Evolutionary conservation across 2,113 vertebrate species (phyloP).

Genomic region (Phycodurus eques): DNA sequence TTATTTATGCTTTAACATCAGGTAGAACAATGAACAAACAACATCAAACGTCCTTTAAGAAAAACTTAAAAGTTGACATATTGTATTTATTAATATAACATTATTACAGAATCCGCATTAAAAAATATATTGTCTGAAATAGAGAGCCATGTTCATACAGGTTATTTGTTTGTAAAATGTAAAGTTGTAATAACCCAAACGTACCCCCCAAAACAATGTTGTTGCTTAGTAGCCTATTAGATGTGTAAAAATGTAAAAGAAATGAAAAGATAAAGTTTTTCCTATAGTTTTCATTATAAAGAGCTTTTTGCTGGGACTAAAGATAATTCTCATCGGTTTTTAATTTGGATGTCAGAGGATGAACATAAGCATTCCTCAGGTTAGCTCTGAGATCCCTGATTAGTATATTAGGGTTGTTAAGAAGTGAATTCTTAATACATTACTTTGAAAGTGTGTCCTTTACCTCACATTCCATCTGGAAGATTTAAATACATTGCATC

Average conservation of each 20-base stretch:
- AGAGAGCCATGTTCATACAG: not conserved
- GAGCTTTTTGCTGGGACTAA: constrained; percentile 22
- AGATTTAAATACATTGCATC: not conserved
- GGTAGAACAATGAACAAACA: no score
- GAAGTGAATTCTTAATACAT: not conserved
- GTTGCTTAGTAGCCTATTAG: not conserved
- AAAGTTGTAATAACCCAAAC: not conserved
- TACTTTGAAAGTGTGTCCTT: not conserved
- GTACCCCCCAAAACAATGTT: not conserved
- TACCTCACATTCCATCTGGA: not conserved
- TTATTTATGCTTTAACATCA: no score
- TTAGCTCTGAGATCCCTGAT: not conserved
- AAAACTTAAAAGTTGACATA: no score
- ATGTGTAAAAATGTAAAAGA: not conserved
- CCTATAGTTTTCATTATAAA: constrained; percentile 10
- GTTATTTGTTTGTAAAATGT: not conserved
- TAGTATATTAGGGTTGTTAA: not conserved
- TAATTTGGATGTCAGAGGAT: constrained; percentile 27
- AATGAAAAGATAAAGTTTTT: not conserved
- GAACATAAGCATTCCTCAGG: constrained; percentile 17
- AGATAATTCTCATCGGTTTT: constrained; percentile 25
- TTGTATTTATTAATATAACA: no score
- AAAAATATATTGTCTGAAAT: not conserved
- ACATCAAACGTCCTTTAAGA: no score
- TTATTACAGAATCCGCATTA: no score